phyloP scores from a whole-genome alignment of 2,888 invertebrate species.

The Liopterus haemorrhoidalis region DNA sequence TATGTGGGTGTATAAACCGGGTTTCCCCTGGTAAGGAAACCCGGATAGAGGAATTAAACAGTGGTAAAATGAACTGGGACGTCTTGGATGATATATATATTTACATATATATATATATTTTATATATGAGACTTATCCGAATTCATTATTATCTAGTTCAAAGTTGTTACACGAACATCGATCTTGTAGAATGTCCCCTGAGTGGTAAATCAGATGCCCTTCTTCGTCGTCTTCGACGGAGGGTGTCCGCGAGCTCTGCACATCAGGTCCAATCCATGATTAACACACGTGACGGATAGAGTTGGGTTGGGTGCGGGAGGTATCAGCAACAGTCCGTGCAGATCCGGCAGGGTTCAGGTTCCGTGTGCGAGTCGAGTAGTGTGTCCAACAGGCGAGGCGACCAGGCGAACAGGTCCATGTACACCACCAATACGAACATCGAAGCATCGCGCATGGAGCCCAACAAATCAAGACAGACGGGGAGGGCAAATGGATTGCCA shows the following conservation, averaged over 20 bases:
- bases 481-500: conserved; percentile 62
- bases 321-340: conserved; percentile 40
- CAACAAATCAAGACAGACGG: conserved; percentile 60
- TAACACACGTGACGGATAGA: conserved; percentile 22
- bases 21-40: no score
- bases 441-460: conserved; percentile 44
- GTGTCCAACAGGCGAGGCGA: conserved; percentile 12
- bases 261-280: no score
- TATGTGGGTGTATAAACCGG: no score
- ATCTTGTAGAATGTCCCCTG: conserved; percentile 97
- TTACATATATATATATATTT: conserved; percentile 4
- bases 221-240: conserved; percentile 99
- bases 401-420: conserved; percentile 9
- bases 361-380: conserved; percentile 27
- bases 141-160: conserved; percentile 42
- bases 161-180: conserved; percentile 89
- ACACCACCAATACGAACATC: conserved; percentile 18
- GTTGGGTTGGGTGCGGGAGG: conserved; percentile 40
- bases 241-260: conserved; percentile 80
- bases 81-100: conserved; percentile 28
- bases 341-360: conserved; percentile 21
- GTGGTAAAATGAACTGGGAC: no score
- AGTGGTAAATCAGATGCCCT: conserved; percentile 99
- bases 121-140: conserved; percentile 40
- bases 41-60: no score